These are phyloP conservation scores for Sarcophaga carnaria DNA, from an alignment of 2,888 invertebrate species.

Conservation along the genomic window DNA sequence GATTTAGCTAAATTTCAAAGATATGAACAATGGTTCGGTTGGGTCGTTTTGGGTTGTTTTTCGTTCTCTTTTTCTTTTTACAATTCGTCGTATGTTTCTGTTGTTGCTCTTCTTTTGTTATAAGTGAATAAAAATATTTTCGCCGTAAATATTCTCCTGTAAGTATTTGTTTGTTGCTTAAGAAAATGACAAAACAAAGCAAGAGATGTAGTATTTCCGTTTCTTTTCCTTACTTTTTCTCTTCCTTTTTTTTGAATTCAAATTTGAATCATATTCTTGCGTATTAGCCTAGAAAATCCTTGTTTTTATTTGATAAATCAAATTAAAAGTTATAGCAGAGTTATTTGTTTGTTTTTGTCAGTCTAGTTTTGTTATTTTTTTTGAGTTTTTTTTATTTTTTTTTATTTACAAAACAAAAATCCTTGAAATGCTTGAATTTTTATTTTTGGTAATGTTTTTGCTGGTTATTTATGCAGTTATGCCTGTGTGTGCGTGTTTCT, in stretches of 20 bases:
- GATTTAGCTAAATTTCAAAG: slow-evolving; percentile 45
- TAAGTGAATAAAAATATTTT: slow-evolving; percentile 35
- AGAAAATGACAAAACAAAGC: background rate
- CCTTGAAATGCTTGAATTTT: background rate
- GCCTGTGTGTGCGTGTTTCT: slow-evolving; percentile 60
- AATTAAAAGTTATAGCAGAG: slow-evolving; percentile 54
- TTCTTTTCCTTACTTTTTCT: slow-evolving; percentile 14
- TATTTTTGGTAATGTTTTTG: slow-evolving; percentile 14
- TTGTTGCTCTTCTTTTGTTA: background rate
- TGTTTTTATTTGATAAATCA: slow-evolving; percentile 41
- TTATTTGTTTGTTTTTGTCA: slow-evolving; percentile 48
- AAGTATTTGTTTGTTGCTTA: background rate
- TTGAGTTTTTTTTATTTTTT: slow-evolving; percentile 6
- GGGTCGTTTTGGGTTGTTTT: slow-evolving; percentile 12
- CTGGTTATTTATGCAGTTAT: background rate
- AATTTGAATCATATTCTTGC: slow-evolving; percentile 24
- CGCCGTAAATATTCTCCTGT: slow-evolving; percentile 40
- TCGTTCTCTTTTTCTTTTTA: slow-evolving; percentile 18
- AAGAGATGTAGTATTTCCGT: background rate
- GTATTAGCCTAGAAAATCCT: slow-evolving; percentile 38
- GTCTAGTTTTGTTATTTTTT: slow-evolving; percentile 40
- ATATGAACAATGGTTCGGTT: slow-evolving; percentile 52
- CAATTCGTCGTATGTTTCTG: slow-evolving; percentile 5
- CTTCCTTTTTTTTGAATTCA: slow-evolving; percentile 16
- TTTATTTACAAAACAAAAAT: background rate